Evolutionary conservation across 1,140 invertebrate genomes (phyloP).

Genomic region (Brachionus calyciflorus): DNA sequence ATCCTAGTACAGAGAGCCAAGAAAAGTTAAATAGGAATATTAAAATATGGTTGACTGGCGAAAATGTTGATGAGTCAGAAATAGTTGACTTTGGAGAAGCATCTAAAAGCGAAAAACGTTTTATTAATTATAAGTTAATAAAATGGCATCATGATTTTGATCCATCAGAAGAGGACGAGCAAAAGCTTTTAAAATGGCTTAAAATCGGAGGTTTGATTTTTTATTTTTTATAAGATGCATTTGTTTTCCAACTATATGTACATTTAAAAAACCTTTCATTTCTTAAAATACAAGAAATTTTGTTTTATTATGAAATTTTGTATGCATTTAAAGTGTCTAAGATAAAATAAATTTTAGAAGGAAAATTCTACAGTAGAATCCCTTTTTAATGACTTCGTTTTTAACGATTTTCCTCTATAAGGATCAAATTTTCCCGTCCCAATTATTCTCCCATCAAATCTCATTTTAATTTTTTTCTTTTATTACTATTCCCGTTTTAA

Average conservation of each 20-base stretch:
- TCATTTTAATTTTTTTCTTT: no score
- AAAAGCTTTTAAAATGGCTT: neutral
- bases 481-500: no score
- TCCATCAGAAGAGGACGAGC: neutral
- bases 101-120: neutral
- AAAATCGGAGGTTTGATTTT: conserved; percentile 16
- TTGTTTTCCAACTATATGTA: neutral
- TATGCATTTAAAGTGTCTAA: no score
- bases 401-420: no score
- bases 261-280: neutral
- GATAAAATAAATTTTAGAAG: no score
- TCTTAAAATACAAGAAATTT: no score
- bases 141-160: conserved; percentile 3
- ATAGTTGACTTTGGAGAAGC: conserved; percentile 27
- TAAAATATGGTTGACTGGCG: neutral
- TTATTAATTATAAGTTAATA: neutral
- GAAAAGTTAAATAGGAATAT: neutral
- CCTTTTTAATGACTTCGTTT: no score
- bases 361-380: no score
- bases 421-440: no score
- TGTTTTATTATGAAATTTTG: no score
- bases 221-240: neutral
- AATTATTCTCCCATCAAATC: no score
- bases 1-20: neutral
- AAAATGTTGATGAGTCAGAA: neutral